phyloP scores from a whole-genome alignment of 2,888 invertebrate species.

The Eilema griseolum region DNA sequence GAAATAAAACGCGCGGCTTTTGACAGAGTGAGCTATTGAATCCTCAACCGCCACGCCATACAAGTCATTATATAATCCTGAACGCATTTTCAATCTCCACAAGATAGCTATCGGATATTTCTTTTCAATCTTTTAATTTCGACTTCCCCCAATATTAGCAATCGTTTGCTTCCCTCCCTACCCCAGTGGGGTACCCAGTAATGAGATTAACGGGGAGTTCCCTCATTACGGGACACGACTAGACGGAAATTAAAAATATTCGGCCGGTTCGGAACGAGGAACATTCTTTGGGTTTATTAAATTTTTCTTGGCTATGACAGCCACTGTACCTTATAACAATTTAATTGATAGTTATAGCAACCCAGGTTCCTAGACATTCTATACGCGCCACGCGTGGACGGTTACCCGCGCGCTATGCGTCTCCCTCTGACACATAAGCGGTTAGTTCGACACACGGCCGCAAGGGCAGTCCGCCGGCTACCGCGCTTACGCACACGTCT shows the following conservation, averaged over 20 bases:
- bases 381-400: too few species aligned
- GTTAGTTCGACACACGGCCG: too few species aligned
- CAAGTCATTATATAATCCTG: neutral
- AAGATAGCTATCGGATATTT: slow-evolving; percentile 7
- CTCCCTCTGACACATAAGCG: too few species aligned
- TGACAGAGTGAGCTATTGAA: too few species aligned
- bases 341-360: neutral
- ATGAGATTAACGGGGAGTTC: slow-evolving; percentile 50
- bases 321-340: neutral
- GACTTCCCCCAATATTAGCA: slow-evolving; percentile 15
- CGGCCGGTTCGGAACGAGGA: neutral
- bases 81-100: neutral
- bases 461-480: too few species aligned
- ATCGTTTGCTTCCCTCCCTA: slow-evolving; percentile 6
- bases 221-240: slow-evolving; percentile 25
- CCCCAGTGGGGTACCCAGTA: slow-evolving; percentile 40
- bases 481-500: too few species aligned
- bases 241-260: slow-evolving; percentile 45
- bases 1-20: too few species aligned
- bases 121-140: slow-evolving; percentile 15
- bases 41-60: too few species aligned
- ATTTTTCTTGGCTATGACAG: neutral
- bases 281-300: slow-evolving; percentile 11
- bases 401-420: too few species aligned
- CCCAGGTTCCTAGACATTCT: too few species aligned